Evolutionary conservation across 2,113 vertebrate genomes (phyloP), one percentile per base, ranked within the genome.

Genomic region (Steatornis caripensis): DNA sequence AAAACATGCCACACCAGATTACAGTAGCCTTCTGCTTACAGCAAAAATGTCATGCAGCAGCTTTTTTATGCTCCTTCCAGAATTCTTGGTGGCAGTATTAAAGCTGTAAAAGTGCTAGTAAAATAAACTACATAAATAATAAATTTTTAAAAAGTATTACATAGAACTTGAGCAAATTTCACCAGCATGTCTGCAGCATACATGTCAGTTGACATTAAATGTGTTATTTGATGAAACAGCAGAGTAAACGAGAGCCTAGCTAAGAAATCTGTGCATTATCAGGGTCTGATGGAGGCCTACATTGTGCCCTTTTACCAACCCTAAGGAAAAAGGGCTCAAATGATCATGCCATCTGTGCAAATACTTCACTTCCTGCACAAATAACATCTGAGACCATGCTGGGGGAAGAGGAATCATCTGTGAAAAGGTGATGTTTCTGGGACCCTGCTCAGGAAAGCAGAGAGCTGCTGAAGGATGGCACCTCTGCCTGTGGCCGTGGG

Each of bases 91-190:
- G 53, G 70, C 8, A 41, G 6, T 48, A 53, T 15, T 46, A 51
- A 53, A 65, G 65, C 19, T 36, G 12, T 41, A 39, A 36, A 78
- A 78, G 39, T 32, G 7, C 29, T 49, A 21, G 36, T 54, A 72
- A 90, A 71, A 87, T 30, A 34, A 55, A 78, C 17, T 49, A 49
- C 22, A 37, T 48, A 41, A 70, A 36, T 41, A 69, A 57, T 23
- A 51, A 2, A 2, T 24, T 53, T 74, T 54, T 13, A 0, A 32
- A 24, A 65, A 48, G 7, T n/a, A 20, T 23, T 27, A 27, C 0
- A 0, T 55, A 60, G 15, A 72, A 66, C 10, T 43, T 49, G 8
- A 16, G 27, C 16, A 22, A 49, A 14, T 55, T 83, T 78, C 36
- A 53, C n/a, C 32, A 83, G 27, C 27, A 15, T 15, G 5, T 49